phyloP scores from a whole-genome alignment of 2,888 invertebrate genomes.

The Aplocera efformata region DNA sequence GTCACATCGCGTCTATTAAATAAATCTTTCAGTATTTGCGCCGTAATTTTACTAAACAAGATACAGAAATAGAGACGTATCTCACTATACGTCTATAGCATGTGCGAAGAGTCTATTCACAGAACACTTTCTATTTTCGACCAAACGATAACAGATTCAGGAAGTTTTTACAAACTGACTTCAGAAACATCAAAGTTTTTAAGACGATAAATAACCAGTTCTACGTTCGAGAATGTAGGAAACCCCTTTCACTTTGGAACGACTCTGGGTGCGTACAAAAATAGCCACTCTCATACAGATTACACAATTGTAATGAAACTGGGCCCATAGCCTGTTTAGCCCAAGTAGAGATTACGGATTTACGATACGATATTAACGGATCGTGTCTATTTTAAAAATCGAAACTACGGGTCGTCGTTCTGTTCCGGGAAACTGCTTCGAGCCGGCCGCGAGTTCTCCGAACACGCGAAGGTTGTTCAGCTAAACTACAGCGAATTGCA shows the following conservation, averaged over 20 bases:
- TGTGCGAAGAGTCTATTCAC: conserved; percentile 3
- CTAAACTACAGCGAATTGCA: conserved; percentile 56
- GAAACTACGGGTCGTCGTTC: conserved; percentile 59
- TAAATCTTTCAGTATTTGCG: not conserved
- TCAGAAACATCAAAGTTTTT: conserved; percentile 41
- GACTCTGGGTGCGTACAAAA: conserved; percentile 50
- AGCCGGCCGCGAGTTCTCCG: conserved; percentile 59
- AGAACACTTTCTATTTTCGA: conserved; percentile 16
- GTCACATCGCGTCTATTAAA: not conserved
- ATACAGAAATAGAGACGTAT: not conserved
- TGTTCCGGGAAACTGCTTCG: conserved; percentile 54
- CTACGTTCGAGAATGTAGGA: conserved; percentile 50
- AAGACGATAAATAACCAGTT: conserved; percentile 48
- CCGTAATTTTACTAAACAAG: not conserved
- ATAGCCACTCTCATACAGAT: conserved; percentile 61
- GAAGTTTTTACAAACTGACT: conserved; percentile 3
- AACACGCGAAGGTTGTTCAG: conserved; percentile 67
- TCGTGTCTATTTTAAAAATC: conserved; percentile 72
- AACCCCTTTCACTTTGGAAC: conserved; percentile 70
- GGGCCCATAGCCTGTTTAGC: conserved; percentile 37
- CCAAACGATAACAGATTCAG: conserved; percentile 5
- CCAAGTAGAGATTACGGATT: conserved; percentile 35
- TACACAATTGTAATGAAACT: conserved; percentile 62
- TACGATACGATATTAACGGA: conserved; percentile 55
- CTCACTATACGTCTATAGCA: not conserved